A percentile compares a stretch with the other conserved stretches of the same genome.
These are phyloP conservation scores for Meiosimyza platycephala DNA, from an alignment of 2,888 invertebrate species.

Conservation along the genomic window DNA sequence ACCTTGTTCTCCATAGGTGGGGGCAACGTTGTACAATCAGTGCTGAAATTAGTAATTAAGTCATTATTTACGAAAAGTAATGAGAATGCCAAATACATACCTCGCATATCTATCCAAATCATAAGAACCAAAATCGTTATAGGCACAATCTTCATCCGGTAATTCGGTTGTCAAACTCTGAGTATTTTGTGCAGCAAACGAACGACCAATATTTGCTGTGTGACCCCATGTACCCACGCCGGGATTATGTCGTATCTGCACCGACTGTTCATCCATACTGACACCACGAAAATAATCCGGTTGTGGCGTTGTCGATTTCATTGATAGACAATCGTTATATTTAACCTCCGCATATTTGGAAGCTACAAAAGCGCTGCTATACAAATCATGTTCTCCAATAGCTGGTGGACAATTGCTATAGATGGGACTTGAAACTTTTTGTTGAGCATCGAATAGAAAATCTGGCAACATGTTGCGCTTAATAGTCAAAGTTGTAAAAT, in stretches of 20 bases:
- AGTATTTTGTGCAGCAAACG: constrained; percentile 61
- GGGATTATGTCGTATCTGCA: constrained; percentile 27
- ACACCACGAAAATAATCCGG: constrained; percentile 62
- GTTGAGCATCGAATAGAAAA: constrained; percentile 64
- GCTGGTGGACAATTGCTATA: constrained; percentile 63
- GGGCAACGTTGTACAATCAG: constrained; percentile 63
- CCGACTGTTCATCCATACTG: constrained; percentile 41
- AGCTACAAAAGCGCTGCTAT: constrained; percentile 59
- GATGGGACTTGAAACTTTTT: constrained; percentile 61
- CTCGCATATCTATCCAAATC: constrained; percentile 65
- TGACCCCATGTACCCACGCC: constrained; percentile 20
- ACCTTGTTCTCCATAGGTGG: constrained; percentile 67
- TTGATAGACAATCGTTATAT: constrained; percentile 62
- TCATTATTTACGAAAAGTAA: constrained; percentile 2
- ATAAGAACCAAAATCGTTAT: constrained; percentile 58
- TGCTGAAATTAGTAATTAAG: constrained; percentile 46
- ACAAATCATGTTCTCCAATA: constrained; percentile 59
- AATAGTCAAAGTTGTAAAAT: constrained; percentile 65
- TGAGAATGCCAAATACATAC: constrained; percentile 53
- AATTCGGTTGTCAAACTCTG: constrained; percentile 65
- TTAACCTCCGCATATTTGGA: constrained; percentile 59
- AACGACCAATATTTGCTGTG: constrained; percentile 54
- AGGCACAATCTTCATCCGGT: constrained; percentile 60
- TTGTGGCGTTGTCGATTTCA: constrained; percentile 65
- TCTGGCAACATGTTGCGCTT: constrained; percentile 66